Conservation (phyloP, 1,140 invertebrate genomes). For the Megalonaias nervosa region DNA sequence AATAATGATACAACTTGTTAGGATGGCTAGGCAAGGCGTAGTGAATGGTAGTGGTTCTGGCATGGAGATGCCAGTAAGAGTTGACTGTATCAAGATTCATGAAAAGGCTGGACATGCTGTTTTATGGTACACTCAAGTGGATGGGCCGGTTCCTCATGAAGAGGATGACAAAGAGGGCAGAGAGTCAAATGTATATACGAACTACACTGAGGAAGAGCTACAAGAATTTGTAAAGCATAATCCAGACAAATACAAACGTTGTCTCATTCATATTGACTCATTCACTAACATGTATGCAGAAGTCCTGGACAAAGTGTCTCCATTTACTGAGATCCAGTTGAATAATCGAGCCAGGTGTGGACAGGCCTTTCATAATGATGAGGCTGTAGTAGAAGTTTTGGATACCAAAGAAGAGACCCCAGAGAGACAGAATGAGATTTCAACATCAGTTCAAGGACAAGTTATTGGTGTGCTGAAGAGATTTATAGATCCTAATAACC, state of each 20-base stretch:
- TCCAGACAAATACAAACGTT: conserved; percentile 31
- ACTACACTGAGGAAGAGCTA: conserved; percentile 5
- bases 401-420: conserved; percentile 7
- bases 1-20: conserved; percentile 47
- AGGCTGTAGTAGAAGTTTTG: conserved; percentile 60
- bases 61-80: conserved; percentile 3
- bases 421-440: conserved; percentile 9
- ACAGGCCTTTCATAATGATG: conserved; percentile 57
- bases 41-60: neutral
- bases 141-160: neutral
- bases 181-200: neutral
- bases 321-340: conserved; percentile 45
- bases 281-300: conserved; percentile 34
- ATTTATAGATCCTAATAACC: conserved; percentile 45
- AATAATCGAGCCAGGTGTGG: conserved; percentile 51
- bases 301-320: conserved; percentile 17
- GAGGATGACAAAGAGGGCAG: neutral
- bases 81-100: conserved; percentile 19
- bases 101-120: conserved; percentile 26
- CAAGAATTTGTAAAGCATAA: conserved; percentile 19
- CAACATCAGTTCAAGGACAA: conserved; percentile 34
- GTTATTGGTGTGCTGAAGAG: conserved; percentile 62
- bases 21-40: conserved; percentile 23
- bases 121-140: conserved; percentile 12
- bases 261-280: conserved; percentile 15